A percentile compares a stretch with the other conserved stretches of the same genome.
Evolutionary conservation across 30 jellyfish, hydroid and myxozoan species (phyloP).

Genomic region (Hydractinia echinata): DNA sequence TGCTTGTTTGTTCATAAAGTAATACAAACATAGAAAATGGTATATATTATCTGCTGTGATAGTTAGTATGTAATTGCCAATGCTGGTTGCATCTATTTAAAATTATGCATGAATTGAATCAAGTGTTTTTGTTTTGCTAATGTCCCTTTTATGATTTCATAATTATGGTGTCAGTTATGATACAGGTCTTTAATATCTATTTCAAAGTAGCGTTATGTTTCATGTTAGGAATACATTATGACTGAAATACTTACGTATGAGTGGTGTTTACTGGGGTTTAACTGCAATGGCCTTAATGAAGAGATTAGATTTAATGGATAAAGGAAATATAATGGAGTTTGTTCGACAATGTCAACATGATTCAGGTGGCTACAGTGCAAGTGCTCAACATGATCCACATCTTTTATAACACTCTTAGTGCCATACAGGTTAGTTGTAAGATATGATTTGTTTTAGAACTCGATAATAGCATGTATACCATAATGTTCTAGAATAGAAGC

Average conservation of each 20-base stretch:
- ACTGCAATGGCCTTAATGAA: conserved; percentile 83
- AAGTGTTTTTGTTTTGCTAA: too few species aligned
- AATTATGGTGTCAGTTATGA: too few species aligned
- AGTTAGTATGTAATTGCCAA: too few species aligned
- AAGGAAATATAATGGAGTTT: conserved; percentile 54
- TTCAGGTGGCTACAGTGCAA: conserved; percentile 95
- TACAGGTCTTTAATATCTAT: too few species aligned
- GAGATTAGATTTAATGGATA: conserved; percentile 58
- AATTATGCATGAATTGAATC: background rate
- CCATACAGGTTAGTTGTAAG: conserved; percentile 71
- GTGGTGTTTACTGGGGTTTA: conserved; percentile 94
- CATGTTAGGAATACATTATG: conserved; percentile 75
- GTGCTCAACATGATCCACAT: conserved; percentile 76
- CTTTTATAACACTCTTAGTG: conserved; percentile 88
- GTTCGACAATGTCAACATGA: conserved; percentile 68
- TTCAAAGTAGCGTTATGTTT: background rate
- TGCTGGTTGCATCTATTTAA: too few species aligned
- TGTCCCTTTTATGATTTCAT: too few species aligned
- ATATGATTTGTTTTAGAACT: too few species aligned
- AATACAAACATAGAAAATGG: too few species aligned
- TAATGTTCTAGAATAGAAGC: too few species aligned
- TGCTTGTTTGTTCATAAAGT: too few species aligned
- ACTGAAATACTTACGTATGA: conserved; percentile 88
- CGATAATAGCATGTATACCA: too few species aligned
- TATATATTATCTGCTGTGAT: too few species aligned